A percentile compares a stretch with the other conserved stretches of the same genome.
Evolutionary conservation across 2,113 vertebrate species (phyloP).

Genomic region (Dicerorhinus sumatrensis): DNA sequence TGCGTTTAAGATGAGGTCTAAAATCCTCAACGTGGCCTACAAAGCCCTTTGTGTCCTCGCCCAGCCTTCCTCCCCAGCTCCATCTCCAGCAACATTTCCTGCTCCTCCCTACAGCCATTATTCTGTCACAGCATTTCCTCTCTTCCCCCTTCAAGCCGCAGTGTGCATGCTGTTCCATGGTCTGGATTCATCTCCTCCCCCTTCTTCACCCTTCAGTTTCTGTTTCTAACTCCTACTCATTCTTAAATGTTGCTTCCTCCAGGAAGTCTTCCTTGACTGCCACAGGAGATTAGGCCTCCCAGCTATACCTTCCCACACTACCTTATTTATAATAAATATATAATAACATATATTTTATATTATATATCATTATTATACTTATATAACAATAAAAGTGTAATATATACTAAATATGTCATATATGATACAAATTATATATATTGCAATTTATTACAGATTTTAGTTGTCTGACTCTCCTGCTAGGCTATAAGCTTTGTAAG

Average conservation of each 20-base stretch:
- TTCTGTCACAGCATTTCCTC: conserved; percentile 1
- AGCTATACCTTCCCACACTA: not conserved
- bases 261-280: not conserved
- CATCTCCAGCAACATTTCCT: not conserved
- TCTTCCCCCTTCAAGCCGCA: not conserved
- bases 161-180: not conserved
- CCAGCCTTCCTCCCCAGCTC: not conserved
- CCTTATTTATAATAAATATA: not conserved
- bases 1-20: not conserved
- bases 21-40: not conserved
- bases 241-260: not conserved
- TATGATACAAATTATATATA: not conserved
- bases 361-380: not conserved
- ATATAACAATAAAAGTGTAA: not conserved
- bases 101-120: not conserved
- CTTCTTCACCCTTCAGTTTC: not conserved
- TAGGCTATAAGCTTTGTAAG: not conserved
- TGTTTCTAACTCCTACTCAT: not conserved
- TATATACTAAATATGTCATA: not conserved
- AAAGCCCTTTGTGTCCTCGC: not conserved
- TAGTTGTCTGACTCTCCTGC: not conserved
- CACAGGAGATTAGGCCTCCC: not conserved
- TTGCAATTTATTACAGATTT: not conserved
- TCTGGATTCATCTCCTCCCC: not conserved
- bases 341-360: not conserved